These are phyloP conservation scores for Sebastes baramenuke DNA, from an alignment of 2,797 vertebrate species.

Conservation along the genomic window DNA sequence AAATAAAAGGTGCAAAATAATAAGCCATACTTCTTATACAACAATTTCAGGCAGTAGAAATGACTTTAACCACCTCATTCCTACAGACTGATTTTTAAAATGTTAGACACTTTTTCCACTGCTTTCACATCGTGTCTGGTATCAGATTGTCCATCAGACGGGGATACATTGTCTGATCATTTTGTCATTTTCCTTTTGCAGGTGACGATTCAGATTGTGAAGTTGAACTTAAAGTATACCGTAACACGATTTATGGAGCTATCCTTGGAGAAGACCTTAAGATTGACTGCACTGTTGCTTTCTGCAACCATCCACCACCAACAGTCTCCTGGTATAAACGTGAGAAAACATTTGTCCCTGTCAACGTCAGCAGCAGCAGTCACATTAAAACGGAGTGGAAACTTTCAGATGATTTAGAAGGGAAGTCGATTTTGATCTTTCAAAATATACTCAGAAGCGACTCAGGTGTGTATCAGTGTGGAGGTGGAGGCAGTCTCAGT, in stretches of 20 bases:
- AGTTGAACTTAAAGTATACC: accelerated
- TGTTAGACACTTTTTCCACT: too few species aligned
- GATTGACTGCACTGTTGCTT: slow-evolving; percentile 3
- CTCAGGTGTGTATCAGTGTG: slow-evolving; percentile 22
- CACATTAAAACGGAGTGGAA: not conserved
- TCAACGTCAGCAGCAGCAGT: not conserved
- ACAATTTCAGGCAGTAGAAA: too few species aligned
- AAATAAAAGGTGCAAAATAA: too few species aligned
- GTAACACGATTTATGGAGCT: accelerated
- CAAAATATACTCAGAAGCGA: not conserved
- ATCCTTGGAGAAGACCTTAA: accelerated
- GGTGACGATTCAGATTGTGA: not conserved
- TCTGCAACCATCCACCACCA: slow-evolving; percentile 6
- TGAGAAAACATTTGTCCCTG: accelerated
- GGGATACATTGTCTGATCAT: too few species aligned
- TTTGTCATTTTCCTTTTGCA: slow-evolving; percentile 61
- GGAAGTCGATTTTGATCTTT: not conserved
- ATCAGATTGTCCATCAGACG: too few species aligned
- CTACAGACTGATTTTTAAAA: too few species aligned
- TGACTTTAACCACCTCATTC: too few species aligned
- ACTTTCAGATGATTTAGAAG: accelerated
- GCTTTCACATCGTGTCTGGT: too few species aligned
- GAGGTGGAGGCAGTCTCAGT: accelerated
- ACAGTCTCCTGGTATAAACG: slow-evolving; percentile 30
- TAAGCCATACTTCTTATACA: too few species aligned